Conservation (phyloP, 2,888 invertebrate genomes). For the Trachelus troglodyta region DNA sequence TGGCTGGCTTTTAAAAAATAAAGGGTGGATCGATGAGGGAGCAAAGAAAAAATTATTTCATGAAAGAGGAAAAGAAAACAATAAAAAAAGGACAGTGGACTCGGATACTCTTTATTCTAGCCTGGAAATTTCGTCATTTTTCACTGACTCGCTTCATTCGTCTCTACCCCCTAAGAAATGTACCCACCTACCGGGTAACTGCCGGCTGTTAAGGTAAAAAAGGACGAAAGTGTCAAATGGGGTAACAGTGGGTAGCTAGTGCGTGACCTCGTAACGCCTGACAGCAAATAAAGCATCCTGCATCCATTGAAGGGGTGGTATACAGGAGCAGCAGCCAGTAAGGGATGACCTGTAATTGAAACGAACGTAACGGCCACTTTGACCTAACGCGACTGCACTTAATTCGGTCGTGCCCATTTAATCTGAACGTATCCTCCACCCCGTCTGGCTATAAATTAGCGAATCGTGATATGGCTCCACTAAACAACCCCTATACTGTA, state of each 20-base stretch:
- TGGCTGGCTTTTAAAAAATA: neutral
- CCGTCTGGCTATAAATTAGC: conserved; percentile 22
- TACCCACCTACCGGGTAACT: neutral
- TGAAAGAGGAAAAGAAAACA: neutral
- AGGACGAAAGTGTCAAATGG: neutral
- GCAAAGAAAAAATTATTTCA: neutral
- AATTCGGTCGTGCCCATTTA: conserved; percentile 21
- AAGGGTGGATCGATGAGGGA: neutral
- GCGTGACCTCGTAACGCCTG: conserved; percentile 11
- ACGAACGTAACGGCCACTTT: conserved; percentile 26
- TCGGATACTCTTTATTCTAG: neutral
- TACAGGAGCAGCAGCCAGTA: conserved; percentile 8
- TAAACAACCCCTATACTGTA: neutral
- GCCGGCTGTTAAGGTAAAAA: neutral
- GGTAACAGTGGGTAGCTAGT: conserved; percentile 9
- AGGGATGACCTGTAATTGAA: conserved; percentile 28
- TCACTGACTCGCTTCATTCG: neutral
- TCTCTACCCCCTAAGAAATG: neutral
- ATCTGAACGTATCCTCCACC: conserved; percentile 10
- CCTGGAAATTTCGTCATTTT: neutral
- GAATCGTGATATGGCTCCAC: conserved; percentile 12
- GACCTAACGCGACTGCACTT: conserved; percentile 25
- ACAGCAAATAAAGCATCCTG: conserved; percentile 7
- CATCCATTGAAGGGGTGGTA: conserved; percentile 1
- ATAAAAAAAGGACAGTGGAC: neutral